Conservation (phyloP, 2,888 invertebrate genomes). For the Aproaerema taeniolella region DNA sequence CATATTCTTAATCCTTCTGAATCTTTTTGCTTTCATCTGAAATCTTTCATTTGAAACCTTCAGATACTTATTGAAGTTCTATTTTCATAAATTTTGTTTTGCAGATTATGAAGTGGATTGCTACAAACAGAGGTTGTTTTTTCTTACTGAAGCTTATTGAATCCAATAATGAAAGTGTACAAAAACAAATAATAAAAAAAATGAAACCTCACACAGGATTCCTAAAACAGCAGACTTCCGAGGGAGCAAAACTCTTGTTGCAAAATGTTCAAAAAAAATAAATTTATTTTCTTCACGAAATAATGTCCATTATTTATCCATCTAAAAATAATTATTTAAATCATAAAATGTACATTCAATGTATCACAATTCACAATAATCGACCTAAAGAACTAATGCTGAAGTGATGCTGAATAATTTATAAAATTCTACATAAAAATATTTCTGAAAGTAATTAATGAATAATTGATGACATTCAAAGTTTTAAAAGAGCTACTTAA, state of each 20-base stretch:
- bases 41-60: too few species aligned
- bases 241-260: conserved; percentile 81
- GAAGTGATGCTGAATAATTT: too few species aligned
- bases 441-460: too few species aligned
- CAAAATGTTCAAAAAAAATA: conserved; percentile 66
- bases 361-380: conserved; percentile 10
- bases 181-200: conserved; percentile 61
- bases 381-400: too few species aligned
- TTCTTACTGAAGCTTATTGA: conserved; percentile 82
- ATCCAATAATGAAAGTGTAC: conserved; percentile 68
- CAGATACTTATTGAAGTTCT: too few species aligned
- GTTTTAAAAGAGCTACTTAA: too few species aligned
- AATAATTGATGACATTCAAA: too few species aligned
- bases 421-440: too few species aligned
- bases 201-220: conserved; percentile 56
- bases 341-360: conserved; percentile 12
- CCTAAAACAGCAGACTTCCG: conserved; percentile 72
- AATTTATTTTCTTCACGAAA: conserved; percentile 13
- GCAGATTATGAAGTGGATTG: conserved; percentile 81
- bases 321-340: conserved; percentile 11
- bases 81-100: too few species aligned
- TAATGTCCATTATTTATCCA: conserved; percentile 3
- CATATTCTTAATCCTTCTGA: neutral
- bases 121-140: conserved; percentile 87
- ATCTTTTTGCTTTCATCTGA: too few species aligned